Base-by-base conservation (phyloP, 2,797 vertebrate species). In the Decapterus maruadsi region DNA sequence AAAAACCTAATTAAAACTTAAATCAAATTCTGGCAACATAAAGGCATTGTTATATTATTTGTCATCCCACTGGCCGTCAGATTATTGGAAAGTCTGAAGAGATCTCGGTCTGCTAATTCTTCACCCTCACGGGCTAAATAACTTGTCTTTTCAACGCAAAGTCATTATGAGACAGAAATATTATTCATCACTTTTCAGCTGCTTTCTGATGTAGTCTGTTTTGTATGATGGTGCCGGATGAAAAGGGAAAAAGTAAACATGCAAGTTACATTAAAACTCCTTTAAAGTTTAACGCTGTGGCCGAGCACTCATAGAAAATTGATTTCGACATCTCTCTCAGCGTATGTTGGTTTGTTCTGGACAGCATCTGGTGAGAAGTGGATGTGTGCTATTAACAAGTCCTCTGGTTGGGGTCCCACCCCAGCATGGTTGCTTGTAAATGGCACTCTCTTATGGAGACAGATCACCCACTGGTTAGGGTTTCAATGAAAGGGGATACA, bases 381-480 rank as follows among this genome's bases (percentile, higher is more conserved):
- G 92, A 95, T 93, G 87, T 88, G 90, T 89, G 90, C 88, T 93
- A 92, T 94, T 95, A 94, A 93, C 92, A 89, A 94, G 92, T 90
- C 84, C 90, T 90, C 91, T 84, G 81, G 90, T 92, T 71, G 87
- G 83, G 87, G 94, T 91, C 93, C 93, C 90, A 84, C 92, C 93
- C 88, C 93, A 94, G 94, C 94, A 92, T 82, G 94, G 88, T 90
- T 93, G 87, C 94, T 93, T 93, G 94, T 94, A 94, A 95, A 95
- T 94, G 93, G 90, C 67, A 88, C 87, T 89, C 90, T 94, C 92
- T 93, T 93, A 91, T 91, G 88, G 91, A 92, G 92, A 94, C 89
- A 93, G 91, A 93, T 92, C 85, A 78, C 81, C 92, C 93, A 78
- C 90, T 91, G 92, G 90, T 92, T 90, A 79, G 80, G 78, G 87